phyloP scores from a whole-genome alignment of 2,797 vertebrate genomes.

The Crenuchus spilurus region DNA sequence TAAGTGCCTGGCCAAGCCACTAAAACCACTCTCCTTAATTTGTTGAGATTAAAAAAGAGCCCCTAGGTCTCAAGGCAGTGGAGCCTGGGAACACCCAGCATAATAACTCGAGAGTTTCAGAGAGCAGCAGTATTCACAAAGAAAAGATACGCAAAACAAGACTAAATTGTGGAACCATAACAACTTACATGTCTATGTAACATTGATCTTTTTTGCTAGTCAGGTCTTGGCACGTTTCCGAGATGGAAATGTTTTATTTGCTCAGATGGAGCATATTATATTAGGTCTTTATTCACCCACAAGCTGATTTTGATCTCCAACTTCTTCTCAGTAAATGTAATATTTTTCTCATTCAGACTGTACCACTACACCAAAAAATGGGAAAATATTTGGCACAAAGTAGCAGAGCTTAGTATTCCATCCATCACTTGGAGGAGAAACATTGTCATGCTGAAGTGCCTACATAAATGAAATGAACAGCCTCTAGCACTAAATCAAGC shows the following conservation, averaged over 20 bases:
- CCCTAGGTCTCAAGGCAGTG: slow-evolving; percentile 1
- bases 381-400: slow-evolving; percentile 21
- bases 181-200: background rate
- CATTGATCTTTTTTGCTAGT: background rate
- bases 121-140: background rate
- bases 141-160: background rate
- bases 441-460: slow-evolving; percentile 34
- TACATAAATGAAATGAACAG: slow-evolving; percentile 46
- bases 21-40: slow-evolving; percentile 78
- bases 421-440: slow-evolving; percentile 37
- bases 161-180: background rate
- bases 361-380: slow-evolving; percentile 10
- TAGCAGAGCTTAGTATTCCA: slow-evolving; percentile 33
- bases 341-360: background rate
- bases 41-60: slow-evolving; percentile 61
- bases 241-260: slow-evolving; percentile 8
- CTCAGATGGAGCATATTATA: slow-evolving; percentile 5
- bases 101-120: slow-evolving; percentile 7
- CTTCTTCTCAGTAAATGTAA: background rate
- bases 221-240: background rate
- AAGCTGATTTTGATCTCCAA: background rate
- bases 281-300: background rate
- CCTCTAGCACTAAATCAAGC: slow-evolving; percentile 37
- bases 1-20: slow-evolving; percentile 63
- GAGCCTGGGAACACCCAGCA: background rate